Conservation (phyloP, 2,888 invertebrate genomes). For the Rhagium mordax region DNA sequence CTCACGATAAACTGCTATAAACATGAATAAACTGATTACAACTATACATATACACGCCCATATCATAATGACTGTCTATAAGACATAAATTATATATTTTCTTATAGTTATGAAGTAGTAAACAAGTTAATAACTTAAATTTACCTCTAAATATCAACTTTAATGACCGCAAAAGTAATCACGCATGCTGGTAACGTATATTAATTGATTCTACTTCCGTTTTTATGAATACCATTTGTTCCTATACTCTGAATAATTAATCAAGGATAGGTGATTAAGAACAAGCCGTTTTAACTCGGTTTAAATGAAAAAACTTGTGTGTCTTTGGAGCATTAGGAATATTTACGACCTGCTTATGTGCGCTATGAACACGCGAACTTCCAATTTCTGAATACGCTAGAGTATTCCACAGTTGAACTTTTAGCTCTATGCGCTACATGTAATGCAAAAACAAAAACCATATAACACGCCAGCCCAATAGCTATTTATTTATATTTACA, state of each 20-base stretch:
- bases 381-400: background rate
- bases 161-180: background rate
- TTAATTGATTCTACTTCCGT: conserved; percentile 2
- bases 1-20: no score
- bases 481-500: background rate
- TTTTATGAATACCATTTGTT: background rate
- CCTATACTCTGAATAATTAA: background rate
- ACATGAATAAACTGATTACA: conserved; percentile 2
- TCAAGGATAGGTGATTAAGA: background rate
- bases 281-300: background rate
- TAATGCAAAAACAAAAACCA: background rate
- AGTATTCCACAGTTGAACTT: background rate
- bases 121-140: conserved; percentile 15
- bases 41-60: background rate
- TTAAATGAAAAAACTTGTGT: background rate
- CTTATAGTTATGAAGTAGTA: background rate
- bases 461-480: background rate
- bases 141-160: conserved; percentile 1
- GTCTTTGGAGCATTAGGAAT: background rate
- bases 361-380: background rate
- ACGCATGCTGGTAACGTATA: background rate
- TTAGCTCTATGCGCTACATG: background rate
- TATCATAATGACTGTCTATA: background rate
- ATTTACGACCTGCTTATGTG: background rate
- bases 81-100: background rate